phyloP scores from a whole-genome alignment of 2,113 vertebrate genomes.

The Percina caprodes region DNA sequence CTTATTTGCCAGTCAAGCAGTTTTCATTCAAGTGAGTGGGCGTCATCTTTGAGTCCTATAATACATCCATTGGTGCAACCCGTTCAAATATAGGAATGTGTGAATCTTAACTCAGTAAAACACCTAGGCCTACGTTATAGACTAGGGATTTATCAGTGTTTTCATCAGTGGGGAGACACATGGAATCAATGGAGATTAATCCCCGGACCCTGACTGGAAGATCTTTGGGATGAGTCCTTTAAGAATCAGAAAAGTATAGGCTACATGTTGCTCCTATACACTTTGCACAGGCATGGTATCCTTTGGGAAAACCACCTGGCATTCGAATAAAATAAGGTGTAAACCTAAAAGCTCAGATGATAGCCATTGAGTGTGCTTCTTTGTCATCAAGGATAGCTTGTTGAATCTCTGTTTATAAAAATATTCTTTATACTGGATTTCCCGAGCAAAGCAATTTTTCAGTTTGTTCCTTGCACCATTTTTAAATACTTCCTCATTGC shows the following conservation, averaged over 20 bases:
- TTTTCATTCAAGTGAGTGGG: not conserved
- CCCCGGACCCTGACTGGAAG: not conserved
- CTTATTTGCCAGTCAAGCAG: not conserved
- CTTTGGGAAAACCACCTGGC: not conserved
- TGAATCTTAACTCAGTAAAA: no score
- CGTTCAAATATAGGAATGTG: not conserved
- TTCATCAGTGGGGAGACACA: not conserved
- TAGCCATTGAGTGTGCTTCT: constrained; percentile 15
- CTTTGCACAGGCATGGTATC: not conserved
- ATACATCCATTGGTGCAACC: not conserved
- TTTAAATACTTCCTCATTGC: constrained; percentile 26
- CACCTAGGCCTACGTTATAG: not conserved
- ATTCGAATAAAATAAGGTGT: not conserved
- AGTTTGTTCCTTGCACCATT: constrained; percentile 24
- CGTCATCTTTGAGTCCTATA: not conserved
- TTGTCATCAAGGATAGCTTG: constrained; percentile 41
- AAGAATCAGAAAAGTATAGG: constrained; percentile 1
- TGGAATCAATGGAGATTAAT: constrained; percentile 9
- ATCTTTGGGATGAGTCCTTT: constrained; percentile 13
- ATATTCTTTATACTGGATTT: constrained; percentile 44
- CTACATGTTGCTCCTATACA: not conserved
- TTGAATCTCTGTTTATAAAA: constrained; percentile 58
- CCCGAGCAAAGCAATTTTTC: constrained; percentile 24
- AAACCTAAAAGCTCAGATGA: constrained; percentile 24
- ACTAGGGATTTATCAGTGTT: constrained; percentile 13